phyloP scores from a whole-genome alignment of 2,888 invertebrate genomes.

The Tortricodes alternella region DNA sequence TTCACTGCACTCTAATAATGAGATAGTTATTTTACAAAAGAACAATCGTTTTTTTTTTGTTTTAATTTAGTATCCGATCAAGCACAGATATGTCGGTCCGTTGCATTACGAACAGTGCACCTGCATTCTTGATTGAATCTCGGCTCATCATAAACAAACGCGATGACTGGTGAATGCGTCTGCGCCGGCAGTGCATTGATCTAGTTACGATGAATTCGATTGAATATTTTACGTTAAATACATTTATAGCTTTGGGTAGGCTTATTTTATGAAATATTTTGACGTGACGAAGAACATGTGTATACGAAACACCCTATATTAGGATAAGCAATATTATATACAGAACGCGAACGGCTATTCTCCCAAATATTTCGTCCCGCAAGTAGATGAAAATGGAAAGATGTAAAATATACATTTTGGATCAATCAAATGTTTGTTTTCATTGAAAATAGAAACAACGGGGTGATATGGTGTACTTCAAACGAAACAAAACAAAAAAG shows the following conservation, averaged over 20 bases:
- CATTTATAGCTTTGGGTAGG: background rate
- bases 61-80: slow-evolving; percentile 22
- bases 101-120: slow-evolving; percentile 42
- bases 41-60: slow-evolving; percentile 24
- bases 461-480: too few relatives aligned
- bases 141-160: slow-evolving; percentile 47
- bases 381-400: too few relatives aligned
- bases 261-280: slow-evolving; percentile 4
- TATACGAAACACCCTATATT: background rate
- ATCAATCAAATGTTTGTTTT: too few relatives aligned
- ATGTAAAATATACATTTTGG: too few relatives aligned
- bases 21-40: slow-evolving; percentile 9
- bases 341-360: too few relatives aligned
- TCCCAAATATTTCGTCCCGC: too few relatives aligned
- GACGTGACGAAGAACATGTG: background rate
- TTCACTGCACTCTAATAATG: slow-evolving; percentile 1
- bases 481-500: too few relatives aligned
- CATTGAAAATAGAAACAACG: too few relatives aligned
- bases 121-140: slow-evolving; percentile 48
- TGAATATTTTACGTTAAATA: slow-evolving; percentile 1
- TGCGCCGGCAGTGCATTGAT: slow-evolving; percentile 9
- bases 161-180: slow-evolving; percentile 20
- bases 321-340: too few relatives aligned
- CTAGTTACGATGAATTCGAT: slow-evolving; percentile 10
- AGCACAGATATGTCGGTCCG: slow-evolving; percentile 35